Conservation (phyloP, 53 echinoderm and acorn worm species). For the Stichopus horrens region DNA sequence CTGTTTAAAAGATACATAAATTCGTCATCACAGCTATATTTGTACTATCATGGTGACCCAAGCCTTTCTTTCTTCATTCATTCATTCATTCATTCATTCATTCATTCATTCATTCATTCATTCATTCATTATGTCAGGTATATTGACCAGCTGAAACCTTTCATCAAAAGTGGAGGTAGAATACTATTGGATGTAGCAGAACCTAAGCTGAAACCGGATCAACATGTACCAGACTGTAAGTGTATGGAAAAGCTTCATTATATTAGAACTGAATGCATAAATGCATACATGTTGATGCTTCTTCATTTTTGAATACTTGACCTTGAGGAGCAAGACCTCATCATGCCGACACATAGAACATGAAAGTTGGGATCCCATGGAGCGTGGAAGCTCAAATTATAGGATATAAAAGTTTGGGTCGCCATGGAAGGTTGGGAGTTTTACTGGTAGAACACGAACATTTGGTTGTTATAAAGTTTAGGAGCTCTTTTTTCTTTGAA, state of each 20-base stretch:
- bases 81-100: background rate
- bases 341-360: no score
- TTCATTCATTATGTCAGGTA: background rate
- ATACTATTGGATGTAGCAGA: constrained; percentile 38
- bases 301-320: no score
- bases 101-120: background rate
- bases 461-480: no score
- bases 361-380: no score
- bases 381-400: no score
- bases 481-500: no score
- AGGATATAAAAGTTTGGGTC: background rate
- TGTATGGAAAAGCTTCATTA: background rate
- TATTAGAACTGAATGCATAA: background rate
- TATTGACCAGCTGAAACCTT: constrained; percentile 23
- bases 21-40: no score
- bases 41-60: background rate
- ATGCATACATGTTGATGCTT: no score
- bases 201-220: constrained; percentile 36
- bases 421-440: no score
- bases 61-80: background rate
- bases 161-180: constrained; percentile 26
- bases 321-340: no score
- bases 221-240: constrained; percentile 28
- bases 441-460: no score
- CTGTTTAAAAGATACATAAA: no score